These are phyloP conservation scores for Fissipunctia ypsillon DNA, from an alignment of 2,888 invertebrate genomes.

Conservation along the genomic window DNA sequence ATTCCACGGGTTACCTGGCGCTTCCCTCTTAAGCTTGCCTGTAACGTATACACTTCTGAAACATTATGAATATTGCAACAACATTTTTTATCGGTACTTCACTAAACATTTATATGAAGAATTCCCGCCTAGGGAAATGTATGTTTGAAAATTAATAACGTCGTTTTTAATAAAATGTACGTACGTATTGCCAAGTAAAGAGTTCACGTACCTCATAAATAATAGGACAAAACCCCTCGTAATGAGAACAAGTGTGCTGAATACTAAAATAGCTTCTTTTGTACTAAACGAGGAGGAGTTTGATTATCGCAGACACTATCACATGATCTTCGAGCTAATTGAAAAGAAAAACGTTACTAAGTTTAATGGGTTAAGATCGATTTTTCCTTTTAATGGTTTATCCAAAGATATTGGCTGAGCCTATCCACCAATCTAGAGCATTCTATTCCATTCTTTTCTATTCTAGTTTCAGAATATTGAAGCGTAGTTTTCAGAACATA, in stretches of 20 bases:
- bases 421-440: no score
- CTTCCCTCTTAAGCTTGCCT: no score
- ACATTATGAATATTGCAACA: conserved; percentile 20
- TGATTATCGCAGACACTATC: conserved; percentile 55
- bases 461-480: neutral
- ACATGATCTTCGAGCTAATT: conserved; percentile 36
- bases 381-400: neutral
- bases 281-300: conserved; percentile 55
- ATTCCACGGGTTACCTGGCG: no score
- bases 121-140: conserved; percentile 50
- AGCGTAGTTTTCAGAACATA: neutral
- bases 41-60: neutral
- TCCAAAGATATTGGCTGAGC: neutral
- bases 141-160: conserved; percentile 57
- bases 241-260: conserved; percentile 74
- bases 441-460: no score
- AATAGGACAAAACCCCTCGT: conserved; percentile 69
- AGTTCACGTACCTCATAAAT: conserved; percentile 73
- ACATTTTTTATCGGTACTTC: conserved; percentile 33
- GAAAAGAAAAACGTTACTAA: neutral
- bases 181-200: conserved; percentile 61
- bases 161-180: conserved; percentile 58
- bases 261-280: conserved; percentile 72
- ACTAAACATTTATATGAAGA: conserved; percentile 30
- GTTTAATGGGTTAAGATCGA: neutral